Evolutionary conservation across 2,797 vertebrate genomes (phyloP).

Genomic region (Antrozous pallidus): DNA sequence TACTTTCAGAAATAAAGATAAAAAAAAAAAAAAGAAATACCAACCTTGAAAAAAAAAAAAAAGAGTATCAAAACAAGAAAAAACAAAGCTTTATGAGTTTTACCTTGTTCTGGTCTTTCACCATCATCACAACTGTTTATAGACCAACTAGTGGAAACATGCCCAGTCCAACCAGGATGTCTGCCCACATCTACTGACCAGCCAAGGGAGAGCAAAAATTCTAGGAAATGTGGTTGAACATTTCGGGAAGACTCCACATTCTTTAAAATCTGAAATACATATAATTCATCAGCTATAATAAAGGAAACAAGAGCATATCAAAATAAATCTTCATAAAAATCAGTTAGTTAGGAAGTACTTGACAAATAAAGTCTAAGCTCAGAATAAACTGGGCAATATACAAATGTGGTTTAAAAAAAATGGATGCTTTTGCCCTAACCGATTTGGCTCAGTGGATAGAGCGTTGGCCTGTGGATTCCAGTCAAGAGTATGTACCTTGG

Average conservation of each 20-base stretch:
- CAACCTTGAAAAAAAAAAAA: too few species aligned
- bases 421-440: neutral
- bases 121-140: slow-evolving; percentile 89
- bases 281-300: slow-evolving; percentile 59
- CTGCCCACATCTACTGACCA: slow-evolving; percentile 89
- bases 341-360: neutral
- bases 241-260: slow-evolving; percentile 90
- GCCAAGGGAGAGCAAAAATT: slow-evolving; percentile 93
- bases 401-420: neutral
- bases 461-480: too few species aligned
- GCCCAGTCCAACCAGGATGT: slow-evolving; percentile 92
- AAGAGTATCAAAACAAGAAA: slow-evolving; percentile 17
- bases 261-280: slow-evolving; percentile 88
- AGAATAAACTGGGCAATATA: slow-evolving; percentile 4
- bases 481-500: too few species aligned
- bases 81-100: slow-evolving; percentile 13
- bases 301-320: slow-evolving; percentile 37
- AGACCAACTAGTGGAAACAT: slow-evolving; percentile 95
- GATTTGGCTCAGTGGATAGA: too few species aligned
- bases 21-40: too few species aligned
- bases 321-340: slow-evolving; percentile 45
- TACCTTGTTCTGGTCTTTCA: slow-evolving; percentile 87
- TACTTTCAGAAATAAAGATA: too few species aligned
- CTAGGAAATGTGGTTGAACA: slow-evolving; percentile 90
- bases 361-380: slow-evolving; percentile 31